phyloP scores from a whole-genome alignment of 2,888 invertebrate species.

The Eupithecia vulgata region DNA sequence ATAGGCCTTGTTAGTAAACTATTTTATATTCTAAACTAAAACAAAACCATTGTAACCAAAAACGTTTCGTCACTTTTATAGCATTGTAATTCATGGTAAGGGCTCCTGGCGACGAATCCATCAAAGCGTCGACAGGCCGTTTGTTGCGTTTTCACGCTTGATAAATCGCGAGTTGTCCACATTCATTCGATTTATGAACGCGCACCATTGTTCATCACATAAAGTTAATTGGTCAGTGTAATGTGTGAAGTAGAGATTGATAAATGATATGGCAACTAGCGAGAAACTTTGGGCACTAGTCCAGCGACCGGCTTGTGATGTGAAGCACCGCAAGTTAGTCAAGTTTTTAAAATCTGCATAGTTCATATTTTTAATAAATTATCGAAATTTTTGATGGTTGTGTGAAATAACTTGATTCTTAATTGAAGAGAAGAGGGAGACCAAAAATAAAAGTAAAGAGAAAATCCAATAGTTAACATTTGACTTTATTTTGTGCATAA shows the following conservation, averaged over 20 bases:
- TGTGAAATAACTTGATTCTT: too few relatives aligned
- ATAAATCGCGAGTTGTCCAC: constrained; percentile 79
- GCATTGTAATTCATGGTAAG: constrained; percentile 70
- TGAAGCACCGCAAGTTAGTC: not conserved
- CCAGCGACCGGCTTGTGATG: not conserved
- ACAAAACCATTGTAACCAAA: constrained; percentile 48
- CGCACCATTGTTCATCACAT: constrained; percentile 65
- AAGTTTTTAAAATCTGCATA: not conserved
- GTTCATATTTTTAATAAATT: not conserved
- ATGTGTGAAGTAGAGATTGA: constrained; percentile 35
- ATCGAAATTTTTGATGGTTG: too few relatives aligned
- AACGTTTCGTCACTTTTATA: constrained; percentile 62
- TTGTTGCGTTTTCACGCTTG: constrained; percentile 82
- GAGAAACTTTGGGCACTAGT: not conserved
- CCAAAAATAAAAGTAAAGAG: too few relatives aligned
- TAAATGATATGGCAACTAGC: constrained; percentile 14
- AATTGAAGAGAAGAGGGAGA: too few relatives aligned
- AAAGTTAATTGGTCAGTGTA: constrained; percentile 62
- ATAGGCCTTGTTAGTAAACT: not conserved
- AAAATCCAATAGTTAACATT: too few relatives aligned
- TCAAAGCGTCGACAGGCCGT: constrained; percentile 81
- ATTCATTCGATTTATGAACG: constrained; percentile 76
- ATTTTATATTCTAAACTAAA: constrained; percentile 46
- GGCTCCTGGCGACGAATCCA: constrained; percentile 80
- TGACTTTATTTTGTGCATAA: too few relatives aligned